Conservation (phyloP, 2,797 vertebrate species). For the Diglossa cyanea region DNA sequence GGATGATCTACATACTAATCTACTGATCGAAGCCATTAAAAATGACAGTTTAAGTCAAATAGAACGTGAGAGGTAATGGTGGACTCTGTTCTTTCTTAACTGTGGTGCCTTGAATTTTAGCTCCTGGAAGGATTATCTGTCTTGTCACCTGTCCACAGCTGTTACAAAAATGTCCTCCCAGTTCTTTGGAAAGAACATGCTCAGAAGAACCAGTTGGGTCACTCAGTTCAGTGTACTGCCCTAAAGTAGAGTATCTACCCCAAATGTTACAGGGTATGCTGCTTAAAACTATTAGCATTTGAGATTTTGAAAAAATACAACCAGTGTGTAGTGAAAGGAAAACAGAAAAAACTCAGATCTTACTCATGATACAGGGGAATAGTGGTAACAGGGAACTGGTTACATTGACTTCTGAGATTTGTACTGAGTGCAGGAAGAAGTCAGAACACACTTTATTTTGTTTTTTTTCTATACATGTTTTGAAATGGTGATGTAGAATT, state of each 20-base stretch:
- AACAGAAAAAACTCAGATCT: background rate
- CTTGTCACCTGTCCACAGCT: background rate
- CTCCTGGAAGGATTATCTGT: background rate
- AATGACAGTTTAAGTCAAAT: slow-evolving; percentile 92
- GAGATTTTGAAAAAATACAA: background rate
- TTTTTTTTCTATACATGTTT: background rate
- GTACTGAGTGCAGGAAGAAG: background rate
- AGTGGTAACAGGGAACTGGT: background rate
- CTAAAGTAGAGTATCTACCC: background rate
- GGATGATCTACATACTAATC: slow-evolving; percentile 88
- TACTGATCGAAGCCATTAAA: slow-evolving; percentile 93
- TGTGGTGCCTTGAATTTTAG: background rate
- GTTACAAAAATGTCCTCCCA: background rate
- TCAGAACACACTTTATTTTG: background rate
- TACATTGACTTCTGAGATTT: background rate
- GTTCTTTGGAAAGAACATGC: background rate
- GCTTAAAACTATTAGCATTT: background rate
- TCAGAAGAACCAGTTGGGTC: background rate
- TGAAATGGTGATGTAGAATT: background rate
- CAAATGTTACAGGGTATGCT: background rate
- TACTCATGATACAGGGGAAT: background rate
- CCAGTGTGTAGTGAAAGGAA: background rate
- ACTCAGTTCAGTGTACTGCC: background rate
- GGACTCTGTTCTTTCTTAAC: background rate
- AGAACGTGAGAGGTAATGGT: slow-evolving; percentile 87